phyloP scores from a whole-genome alignment of 2,113 vertebrate genomes.

The Neolamprologus hecqui region DNA sequence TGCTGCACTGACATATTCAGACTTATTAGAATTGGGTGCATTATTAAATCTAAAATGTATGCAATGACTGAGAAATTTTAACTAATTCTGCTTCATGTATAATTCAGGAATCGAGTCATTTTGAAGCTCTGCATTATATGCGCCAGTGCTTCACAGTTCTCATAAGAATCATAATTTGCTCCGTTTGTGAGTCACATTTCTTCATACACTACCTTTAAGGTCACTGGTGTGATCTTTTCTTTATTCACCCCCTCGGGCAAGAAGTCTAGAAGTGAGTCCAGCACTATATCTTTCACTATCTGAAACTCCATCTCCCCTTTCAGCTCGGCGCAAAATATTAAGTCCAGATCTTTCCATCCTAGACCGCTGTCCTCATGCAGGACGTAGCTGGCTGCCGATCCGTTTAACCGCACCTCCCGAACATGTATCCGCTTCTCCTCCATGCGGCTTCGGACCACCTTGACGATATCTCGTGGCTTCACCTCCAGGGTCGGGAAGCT shows the following conservation, averaged over 20 bases:
- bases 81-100: neutral
- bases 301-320: conserved; percentile 91
- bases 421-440: conserved; percentile 83
- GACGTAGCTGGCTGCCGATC: conserved; percentile 94
- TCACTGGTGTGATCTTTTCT: conserved; percentile 92
- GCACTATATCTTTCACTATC: conserved; percentile 91
- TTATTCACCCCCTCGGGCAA: conserved; percentile 97
- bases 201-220: conserved; percentile 82
- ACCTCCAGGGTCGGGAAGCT: conserved; percentile 96
- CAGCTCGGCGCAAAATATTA: conserved; percentile 94
- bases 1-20: neutral
- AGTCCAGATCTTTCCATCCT: conserved; percentile 96
- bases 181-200: neutral
- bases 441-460: conserved; percentile 88
- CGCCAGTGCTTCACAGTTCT: neutral
- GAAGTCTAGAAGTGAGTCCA: conserved; percentile 95
- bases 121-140: neutral
- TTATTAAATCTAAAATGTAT: neutral
- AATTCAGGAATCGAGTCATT: neutral
- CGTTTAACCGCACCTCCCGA: conserved; percentile 91
- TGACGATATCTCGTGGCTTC: conserved; percentile 91
- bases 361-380: conserved; percentile 95
- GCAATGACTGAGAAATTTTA: neutral
- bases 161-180: neutral
- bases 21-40: neutral